phyloP scores from a whole-genome alignment of 23 tunicate genomes.

The Clavelina lepadiformis region DNA sequence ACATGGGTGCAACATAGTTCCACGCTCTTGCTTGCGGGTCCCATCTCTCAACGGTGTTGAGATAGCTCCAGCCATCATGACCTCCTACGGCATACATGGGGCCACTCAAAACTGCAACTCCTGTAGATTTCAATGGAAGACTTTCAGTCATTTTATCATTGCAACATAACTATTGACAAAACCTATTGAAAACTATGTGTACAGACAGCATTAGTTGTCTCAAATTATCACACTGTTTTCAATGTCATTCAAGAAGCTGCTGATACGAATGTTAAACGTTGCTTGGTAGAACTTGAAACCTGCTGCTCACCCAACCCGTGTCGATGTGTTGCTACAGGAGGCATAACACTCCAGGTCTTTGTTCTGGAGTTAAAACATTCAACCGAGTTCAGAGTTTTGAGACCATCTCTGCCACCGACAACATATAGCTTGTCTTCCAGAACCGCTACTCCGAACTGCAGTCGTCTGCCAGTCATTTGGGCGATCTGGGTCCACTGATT shows the following conservation, averaged over 20 bases:
- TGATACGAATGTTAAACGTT: too few relatives aligned
- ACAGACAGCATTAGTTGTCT: too few relatives aligned
- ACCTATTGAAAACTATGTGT: too few relatives aligned
- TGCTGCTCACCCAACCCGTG: conserved; percentile 91
- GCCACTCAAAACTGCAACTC: conserved; percentile 85
- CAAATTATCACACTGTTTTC: too few relatives aligned
- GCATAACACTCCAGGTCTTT: conserved; percentile 72
- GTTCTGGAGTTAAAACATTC: conserved; percentile 85
- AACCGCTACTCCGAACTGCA: conserved; percentile 95
- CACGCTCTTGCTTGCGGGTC: conserved; percentile 91
- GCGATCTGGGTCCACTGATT: conserved; percentile 60
- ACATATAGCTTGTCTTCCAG: conserved; percentile 64
- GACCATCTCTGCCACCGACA: conserved; percentile 92
- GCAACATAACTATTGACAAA: neutral
- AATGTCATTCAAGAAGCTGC: too few relatives aligned
- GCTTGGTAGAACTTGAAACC: too few relatives aligned
- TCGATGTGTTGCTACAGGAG: conserved; percentile 89
- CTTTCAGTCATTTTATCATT: neutral
- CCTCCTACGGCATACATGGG: conserved; percentile 99
- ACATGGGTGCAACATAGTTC: conserved; percentile 98
- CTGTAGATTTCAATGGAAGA: conserved; percentile 6
- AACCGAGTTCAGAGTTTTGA: conserved; percentile 91
- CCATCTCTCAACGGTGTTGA: conserved; percentile 97
- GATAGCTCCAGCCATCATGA: conserved; percentile 94
- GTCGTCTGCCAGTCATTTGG: conserved; percentile 77